phyloP scores from a whole-genome alignment of 2,888 invertebrate genomes.

The Morpho achilles region DNA sequence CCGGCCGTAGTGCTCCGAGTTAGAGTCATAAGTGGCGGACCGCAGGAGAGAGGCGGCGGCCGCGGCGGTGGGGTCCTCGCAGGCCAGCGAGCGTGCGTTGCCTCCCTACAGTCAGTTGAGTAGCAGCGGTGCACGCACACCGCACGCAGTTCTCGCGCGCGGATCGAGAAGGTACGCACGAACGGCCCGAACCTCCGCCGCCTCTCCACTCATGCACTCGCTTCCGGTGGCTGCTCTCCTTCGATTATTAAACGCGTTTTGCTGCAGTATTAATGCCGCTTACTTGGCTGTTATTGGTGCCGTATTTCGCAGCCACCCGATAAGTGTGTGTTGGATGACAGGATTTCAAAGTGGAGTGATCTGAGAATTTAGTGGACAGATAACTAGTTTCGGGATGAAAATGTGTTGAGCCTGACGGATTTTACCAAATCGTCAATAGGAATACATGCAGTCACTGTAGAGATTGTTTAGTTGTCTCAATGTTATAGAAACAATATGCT shows the following conservation, averaged over 20 bases:
- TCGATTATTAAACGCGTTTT: conserved; percentile 37
- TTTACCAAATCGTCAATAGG: not conserved
- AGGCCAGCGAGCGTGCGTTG: conserved; percentile 49
- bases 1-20: conserved; percentile 65
- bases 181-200: conserved; percentile 38
- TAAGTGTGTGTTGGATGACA: conserved; percentile 16
- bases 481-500: conserved; percentile 15
- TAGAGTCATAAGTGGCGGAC: conserved; percentile 65
- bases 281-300: conserved; percentile 3
- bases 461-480: conserved; percentile 14
- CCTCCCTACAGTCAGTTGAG: conserved; percentile 63
- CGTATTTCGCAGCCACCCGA: conserved; percentile 16
- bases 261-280: conserved; percentile 10
- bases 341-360: conserved; percentile 18
- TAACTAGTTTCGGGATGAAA: conserved; percentile 10
- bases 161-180: conserved; percentile 72
- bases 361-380: conserved; percentile 7
- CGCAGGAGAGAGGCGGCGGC: conserved; percentile 58
- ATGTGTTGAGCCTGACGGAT: conserved; percentile 22
- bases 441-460: conserved; percentile 6
- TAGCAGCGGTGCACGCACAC: conserved; percentile 78
- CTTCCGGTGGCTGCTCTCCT: conserved; percentile 70
- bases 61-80: conserved; percentile 66
- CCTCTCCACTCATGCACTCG: conserved; percentile 50
- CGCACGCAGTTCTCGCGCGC: conserved; percentile 79